A percentile compares a stretch with the other conserved stretches of the same genome.
These are phyloP conservation scores for Andinoacara biseriatus DNA, from an alignment of 2,113 vertebrate species.

Conservation along the genomic window DNA sequence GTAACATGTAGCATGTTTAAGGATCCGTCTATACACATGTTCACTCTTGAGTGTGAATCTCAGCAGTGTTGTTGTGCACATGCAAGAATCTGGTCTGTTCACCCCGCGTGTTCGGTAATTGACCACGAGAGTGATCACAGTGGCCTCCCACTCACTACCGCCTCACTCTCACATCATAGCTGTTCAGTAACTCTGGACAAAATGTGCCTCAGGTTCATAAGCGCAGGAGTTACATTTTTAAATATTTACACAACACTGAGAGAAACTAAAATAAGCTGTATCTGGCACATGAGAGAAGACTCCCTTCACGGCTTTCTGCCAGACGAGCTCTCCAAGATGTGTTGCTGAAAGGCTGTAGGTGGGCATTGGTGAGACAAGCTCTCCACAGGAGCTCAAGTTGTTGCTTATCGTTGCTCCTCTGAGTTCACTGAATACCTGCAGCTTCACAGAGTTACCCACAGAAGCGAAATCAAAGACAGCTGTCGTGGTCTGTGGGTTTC, in stretches of 20 bases:
- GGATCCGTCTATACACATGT: background rate
- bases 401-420: background rate
- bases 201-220: background rate
- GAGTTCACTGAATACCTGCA: background rate
- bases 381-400: background rate
- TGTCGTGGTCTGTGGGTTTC: background rate
- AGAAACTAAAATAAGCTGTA: background rate
- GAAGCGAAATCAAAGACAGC: background rate
- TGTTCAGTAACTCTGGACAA: background rate
- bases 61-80: background rate
- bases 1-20: background rate
- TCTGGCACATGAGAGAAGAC: background rate
- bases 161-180: background rate
- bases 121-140: background rate
- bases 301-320: background rate
- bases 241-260: background rate
- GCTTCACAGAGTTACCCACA: background rate
- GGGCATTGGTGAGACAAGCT: background rate
- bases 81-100: background rate
- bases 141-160: background rate
- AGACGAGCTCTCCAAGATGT: background rate
- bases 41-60: background rate
- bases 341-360: constrained; percentile 1
- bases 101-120: background rate
- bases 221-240: background rate